phyloP scores from a whole-genome alignment of 2,113 vertebrate genomes.

The Ammodytes dubius region DNA sequence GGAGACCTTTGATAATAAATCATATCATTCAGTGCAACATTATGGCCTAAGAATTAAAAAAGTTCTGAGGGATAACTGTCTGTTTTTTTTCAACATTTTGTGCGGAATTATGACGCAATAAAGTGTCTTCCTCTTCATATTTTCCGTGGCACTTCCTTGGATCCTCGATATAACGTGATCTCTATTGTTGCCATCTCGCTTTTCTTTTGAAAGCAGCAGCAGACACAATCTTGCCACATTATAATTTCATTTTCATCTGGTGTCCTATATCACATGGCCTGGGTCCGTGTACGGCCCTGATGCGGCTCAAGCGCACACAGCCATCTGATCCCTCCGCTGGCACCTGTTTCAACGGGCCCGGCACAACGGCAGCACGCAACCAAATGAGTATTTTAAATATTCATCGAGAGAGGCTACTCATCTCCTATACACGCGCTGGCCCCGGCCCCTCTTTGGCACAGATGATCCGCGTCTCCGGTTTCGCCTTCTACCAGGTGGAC shows the following conservation, averaged over 20 bases:
- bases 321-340: slow-evolving; percentile 69
- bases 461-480: slow-evolving; percentile 81
- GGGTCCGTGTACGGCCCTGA: slow-evolving; percentile 42
- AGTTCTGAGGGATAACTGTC: no score
- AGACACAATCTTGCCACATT: slow-evolving; percentile 48
- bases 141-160: neutral
- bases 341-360: slow-evolving; percentile 77
- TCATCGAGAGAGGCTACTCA: slow-evolving; percentile 77
- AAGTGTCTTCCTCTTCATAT: neutral
- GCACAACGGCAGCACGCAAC: slow-evolving; percentile 60
- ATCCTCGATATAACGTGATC: neutral
- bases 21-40: neutral
- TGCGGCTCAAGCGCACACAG: slow-evolving; percentile 48
- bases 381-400: slow-evolving; percentile 88
- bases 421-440: slow-evolving; percentile 53
- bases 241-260: slow-evolving; percentile 70
- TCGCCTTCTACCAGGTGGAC: slow-evolving; percentile 84
- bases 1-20: neutral
- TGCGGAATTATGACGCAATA: no score
- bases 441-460: slow-evolving; percentile 52
- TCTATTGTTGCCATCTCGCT: neutral
- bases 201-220: slow-evolving; percentile 12
- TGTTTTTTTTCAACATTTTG: neutral
- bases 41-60: neutral
- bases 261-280: slow-evolving; percentile 58